A percentile compares a stretch with the other conserved stretches of the same genome.
Conservation (phyloP, 2,113 vertebrate species). For the Sus scrofa region DNA sequence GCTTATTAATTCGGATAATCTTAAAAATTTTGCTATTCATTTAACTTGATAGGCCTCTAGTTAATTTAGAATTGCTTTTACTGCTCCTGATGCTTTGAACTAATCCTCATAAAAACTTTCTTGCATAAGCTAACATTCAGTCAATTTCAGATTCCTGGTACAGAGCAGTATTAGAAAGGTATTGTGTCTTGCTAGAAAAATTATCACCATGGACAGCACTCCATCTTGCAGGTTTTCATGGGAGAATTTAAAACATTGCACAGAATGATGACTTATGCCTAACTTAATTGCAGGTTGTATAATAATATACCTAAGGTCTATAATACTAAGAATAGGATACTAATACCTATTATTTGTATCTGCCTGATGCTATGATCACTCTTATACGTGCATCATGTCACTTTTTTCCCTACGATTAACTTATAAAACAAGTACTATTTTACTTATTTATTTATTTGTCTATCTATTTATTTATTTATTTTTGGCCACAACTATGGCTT, state of each 20-base stretch:
- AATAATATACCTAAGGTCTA: neutral
- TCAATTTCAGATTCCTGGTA: neutral
- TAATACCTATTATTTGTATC: neutral
- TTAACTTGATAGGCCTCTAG: neutral
- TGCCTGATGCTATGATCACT: neutral
- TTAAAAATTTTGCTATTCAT: neutral
- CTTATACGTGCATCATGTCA: neutral
- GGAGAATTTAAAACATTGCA: neutral
- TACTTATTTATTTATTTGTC: no score
- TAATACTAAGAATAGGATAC: neutral
- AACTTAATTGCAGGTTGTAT: neutral
- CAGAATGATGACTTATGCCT: neutral
- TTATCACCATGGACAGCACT: neutral
- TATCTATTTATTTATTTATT: no score
- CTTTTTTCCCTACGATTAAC: neutral
- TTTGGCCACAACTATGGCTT: no score
- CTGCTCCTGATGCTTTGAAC: neutral
- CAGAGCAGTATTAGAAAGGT: neutral
- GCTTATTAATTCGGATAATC: neutral
- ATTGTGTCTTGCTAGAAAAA: neutral
- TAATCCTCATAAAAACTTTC: neutral
- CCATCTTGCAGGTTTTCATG: conserved; percentile 1
- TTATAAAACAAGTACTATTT: neutral
- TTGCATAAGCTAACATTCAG: neutral
- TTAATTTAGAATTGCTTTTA: conserved; percentile 9